phyloP scores from a whole-genome alignment of 2,888 invertebrate genomes.

The Oligia strigilis region DNA sequence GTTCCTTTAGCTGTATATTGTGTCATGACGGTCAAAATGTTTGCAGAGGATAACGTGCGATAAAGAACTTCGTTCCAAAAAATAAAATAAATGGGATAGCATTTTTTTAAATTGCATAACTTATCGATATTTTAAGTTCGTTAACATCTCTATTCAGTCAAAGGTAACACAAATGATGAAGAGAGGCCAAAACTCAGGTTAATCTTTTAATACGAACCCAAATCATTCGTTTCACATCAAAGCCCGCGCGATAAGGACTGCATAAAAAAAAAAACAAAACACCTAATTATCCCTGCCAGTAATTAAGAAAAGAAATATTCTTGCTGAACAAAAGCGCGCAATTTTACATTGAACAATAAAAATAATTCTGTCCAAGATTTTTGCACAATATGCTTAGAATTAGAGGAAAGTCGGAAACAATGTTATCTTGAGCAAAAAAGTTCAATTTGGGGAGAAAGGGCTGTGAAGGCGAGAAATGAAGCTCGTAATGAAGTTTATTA shows the following conservation, averaged over 20 bases:
- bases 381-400: slow-evolving; percentile 64
- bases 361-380: slow-evolving; percentile 60
- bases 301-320: slow-evolving; percentile 51
- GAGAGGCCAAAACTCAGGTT: slow-evolving; percentile 35
- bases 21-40: background rate
- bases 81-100: background rate
- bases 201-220: slow-evolving; percentile 56
- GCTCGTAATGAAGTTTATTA: slow-evolving; percentile 57
- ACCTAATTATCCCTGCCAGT: slow-evolving; percentile 40
- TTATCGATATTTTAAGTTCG: slow-evolving; percentile 28
- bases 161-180: slow-evolving; percentile 42
- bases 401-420: slow-evolving; percentile 58
- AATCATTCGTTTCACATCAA: slow-evolving; percentile 51
- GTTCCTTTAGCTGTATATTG: background rate
- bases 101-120: too few relatives aligned
- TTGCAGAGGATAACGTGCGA: too few relatives aligned
- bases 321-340: slow-evolving; percentile 46
- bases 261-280: slow-evolving; percentile 41
- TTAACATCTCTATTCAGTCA: slow-evolving; percentile 34
- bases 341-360: slow-evolving; percentile 59
- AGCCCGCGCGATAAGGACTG: slow-evolving; percentile 30
- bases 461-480: slow-evolving; percentile 51
- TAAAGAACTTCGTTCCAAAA: background rate
- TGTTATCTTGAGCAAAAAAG: slow-evolving; percentile 65
- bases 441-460: slow-evolving; percentile 61